phyloP scores from a whole-genome alignment of 1,140 invertebrate species.

The Drosophila tani region DNA sequence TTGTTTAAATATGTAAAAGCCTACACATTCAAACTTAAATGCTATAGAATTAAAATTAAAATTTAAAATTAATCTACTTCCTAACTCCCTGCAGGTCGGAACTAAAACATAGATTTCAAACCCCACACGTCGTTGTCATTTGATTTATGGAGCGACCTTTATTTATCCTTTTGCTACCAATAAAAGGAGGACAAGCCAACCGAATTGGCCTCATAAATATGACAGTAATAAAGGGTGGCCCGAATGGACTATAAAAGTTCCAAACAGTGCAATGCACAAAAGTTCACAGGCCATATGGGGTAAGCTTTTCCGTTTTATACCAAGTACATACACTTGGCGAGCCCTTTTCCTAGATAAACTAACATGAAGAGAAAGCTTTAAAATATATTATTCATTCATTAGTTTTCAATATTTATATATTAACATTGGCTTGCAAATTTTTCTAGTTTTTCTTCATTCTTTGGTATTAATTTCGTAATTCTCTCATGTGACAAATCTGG shows the following conservation, averaged over 20 bases:
- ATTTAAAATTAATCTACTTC: not conserved
- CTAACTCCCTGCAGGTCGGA: not conserved
- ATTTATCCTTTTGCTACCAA: constrained; percentile 19
- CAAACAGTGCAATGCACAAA: constrained; percentile 21
- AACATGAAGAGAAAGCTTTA: not conserved
- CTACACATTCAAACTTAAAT: too few species aligned
- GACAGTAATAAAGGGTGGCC: constrained; percentile 17
- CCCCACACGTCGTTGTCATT: too few species aligned
- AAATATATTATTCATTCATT: not conserved
- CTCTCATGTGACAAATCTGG: not conserved
- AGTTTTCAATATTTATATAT: not conserved
- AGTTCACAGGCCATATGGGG: constrained; percentile 11
- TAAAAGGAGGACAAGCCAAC: constrained; percentile 12
- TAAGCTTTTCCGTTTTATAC: not conserved
- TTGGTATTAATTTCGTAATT: not conserved
- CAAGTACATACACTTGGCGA: not conserved
- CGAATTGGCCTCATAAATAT: constrained; percentile 25
- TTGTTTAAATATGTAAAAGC: not conserved
- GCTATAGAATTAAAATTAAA: too few species aligned
- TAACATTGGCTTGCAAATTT: not conserved
- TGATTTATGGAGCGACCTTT: constrained; percentile 13
- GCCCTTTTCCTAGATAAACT: not conserved
- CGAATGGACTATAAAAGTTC: constrained; percentile 23
- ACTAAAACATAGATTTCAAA: not conserved
- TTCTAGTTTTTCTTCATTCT: not conserved